Evolutionary conservation across 1,140 invertebrate species (phyloP).

Genomic region (Planococcus citri): DNA sequence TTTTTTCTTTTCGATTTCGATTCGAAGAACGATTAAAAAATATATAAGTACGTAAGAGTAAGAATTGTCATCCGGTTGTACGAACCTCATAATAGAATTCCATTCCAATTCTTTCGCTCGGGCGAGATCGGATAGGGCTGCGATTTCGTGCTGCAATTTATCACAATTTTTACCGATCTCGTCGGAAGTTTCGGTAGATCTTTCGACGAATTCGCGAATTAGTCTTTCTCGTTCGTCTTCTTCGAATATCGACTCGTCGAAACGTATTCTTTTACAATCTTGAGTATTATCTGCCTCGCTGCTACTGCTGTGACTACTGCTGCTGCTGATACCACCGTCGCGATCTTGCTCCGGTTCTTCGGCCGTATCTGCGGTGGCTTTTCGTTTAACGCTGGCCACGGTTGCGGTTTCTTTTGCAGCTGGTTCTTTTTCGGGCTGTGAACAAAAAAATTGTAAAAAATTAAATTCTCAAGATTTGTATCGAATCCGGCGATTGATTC

Average conservation of each 20-base stretch:
- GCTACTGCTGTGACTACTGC: slow-evolving; percentile 9
- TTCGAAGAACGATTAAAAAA: too few relatives aligned
- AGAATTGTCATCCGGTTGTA: too few relatives aligned
- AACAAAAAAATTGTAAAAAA: neutral
- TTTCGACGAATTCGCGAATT: slow-evolving; percentile 45
- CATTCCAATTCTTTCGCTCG: slow-evolving; percentile 68
- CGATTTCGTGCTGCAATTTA: slow-evolving; percentile 45
- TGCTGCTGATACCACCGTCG: slow-evolving; percentile 16
- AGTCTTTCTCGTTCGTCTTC: slow-evolving; percentile 40
- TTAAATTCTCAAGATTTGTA: too few relatives aligned
- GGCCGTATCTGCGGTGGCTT: slow-evolving; percentile 11
- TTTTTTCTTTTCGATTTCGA: too few relatives aligned
- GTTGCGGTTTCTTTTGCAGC: neutral
- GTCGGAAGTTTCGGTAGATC: slow-evolving; percentile 40
- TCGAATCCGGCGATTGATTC: neutral
- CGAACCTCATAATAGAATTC: slow-evolving; percentile 51
- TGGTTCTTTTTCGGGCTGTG: slow-evolving; percentile 10
- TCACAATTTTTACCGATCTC: slow-evolving; percentile 45
- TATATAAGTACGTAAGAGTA: too few relatives aligned
- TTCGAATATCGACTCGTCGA: slow-evolving; percentile 25
- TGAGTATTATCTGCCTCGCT: slow-evolving; percentile 23
- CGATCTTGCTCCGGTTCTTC: slow-evolving; percentile 10
- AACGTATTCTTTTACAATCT: slow-evolving; percentile 1
- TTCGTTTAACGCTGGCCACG: neutral
- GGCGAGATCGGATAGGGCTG: slow-evolving; percentile 51